A percentile compares a stretch with the other conserved stretches of the same genome.
phyloP scores from a whole-genome alignment of 2,888 invertebrate genomes.

The Sceliomorpha sp. region DNA sequence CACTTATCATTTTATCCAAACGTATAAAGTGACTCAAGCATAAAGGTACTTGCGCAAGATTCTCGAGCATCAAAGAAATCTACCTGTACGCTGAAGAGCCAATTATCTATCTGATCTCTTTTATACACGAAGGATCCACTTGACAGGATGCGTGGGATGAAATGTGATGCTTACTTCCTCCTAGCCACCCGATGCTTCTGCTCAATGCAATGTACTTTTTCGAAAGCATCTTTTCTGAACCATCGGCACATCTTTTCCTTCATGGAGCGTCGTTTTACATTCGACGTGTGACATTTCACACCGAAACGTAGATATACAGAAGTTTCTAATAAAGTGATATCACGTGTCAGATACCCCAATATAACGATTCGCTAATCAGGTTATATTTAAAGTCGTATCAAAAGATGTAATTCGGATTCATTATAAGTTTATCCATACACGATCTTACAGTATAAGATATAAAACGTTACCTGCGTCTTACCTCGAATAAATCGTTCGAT shows the following conservation, averaged over 20 bases:
- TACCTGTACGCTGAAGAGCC: slow-evolving; percentile 77
- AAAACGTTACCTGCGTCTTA: not conserved
- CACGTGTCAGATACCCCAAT: too few species aligned
- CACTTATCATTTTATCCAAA: slow-evolving; percentile 61
- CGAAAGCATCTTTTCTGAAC: slow-evolving; percentile 18
- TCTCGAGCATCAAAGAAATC: slow-evolving; percentile 72
- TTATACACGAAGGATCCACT: slow-evolving; percentile 73
- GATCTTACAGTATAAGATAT: slow-evolving; percentile 17
- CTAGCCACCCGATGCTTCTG: slow-evolving; percentile 69
- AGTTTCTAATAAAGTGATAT: too few species aligned
- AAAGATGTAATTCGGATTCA: too few species aligned
- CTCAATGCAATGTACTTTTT: slow-evolving; percentile 4
- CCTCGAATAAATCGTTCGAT: slow-evolving; percentile 6
- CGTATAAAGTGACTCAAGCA: slow-evolving; percentile 75
- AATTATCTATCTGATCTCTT: slow-evolving; percentile 79
- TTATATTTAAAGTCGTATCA: too few species aligned
- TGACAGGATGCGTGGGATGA: slow-evolving; percentile 79
- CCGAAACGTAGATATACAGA: too few species aligned
- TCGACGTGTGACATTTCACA: too few species aligned
- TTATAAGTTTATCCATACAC: not conserved
- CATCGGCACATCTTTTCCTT: slow-evolving; percentile 25
- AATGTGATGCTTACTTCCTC: slow-evolving; percentile 77
- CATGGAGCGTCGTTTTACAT: not conserved
- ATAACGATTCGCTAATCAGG: too few species aligned
- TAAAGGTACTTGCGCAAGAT: slow-evolving; percentile 70